phyloP scores from a whole-genome alignment of 2,113 vertebrate species.

The Hippotragus niger region DNA sequence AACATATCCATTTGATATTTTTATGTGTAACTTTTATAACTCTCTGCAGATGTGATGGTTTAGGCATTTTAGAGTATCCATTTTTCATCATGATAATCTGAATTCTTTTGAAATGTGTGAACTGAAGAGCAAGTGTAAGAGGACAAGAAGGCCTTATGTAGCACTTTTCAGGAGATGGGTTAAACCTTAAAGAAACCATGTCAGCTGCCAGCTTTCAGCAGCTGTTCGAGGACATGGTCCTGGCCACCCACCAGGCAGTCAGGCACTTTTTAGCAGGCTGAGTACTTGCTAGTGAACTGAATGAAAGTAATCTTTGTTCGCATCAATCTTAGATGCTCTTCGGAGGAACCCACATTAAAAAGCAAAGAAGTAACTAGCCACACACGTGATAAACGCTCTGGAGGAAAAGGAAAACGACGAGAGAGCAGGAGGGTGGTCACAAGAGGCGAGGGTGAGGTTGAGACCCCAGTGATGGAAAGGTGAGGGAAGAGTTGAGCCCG shows the following conservation, averaged over 20 bases:
- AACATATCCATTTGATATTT: neutral
- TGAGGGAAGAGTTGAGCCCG: neutral
- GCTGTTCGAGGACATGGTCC: neutral
- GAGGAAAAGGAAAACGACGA: neutral
- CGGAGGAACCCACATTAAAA: neutral
- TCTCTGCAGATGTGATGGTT: neutral
- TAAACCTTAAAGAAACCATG: neutral
- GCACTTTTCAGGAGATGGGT: neutral
- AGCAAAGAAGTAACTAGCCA: neutral
- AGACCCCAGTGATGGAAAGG: neutral
- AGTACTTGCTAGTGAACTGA: neutral
- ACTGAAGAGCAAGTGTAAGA: neutral
- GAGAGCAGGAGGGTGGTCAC: neutral
- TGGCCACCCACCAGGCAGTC: neutral
- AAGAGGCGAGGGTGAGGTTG: neutral
- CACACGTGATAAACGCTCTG: neutral
- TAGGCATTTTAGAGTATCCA: neutral
- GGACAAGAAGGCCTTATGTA: neutral
- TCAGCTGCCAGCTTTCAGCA: neutral
- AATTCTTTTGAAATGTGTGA: neutral
- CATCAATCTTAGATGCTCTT: neutral
- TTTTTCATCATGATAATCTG: neutral
- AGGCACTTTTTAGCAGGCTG: neutral
- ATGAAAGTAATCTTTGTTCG: neutral
- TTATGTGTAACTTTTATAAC: neutral